Evolutionary conservation across 2,888 invertebrate species (phyloP), one percentile per base, ranked within the genome.

Genomic region (Venustoraphidia nigricollis): DNA sequence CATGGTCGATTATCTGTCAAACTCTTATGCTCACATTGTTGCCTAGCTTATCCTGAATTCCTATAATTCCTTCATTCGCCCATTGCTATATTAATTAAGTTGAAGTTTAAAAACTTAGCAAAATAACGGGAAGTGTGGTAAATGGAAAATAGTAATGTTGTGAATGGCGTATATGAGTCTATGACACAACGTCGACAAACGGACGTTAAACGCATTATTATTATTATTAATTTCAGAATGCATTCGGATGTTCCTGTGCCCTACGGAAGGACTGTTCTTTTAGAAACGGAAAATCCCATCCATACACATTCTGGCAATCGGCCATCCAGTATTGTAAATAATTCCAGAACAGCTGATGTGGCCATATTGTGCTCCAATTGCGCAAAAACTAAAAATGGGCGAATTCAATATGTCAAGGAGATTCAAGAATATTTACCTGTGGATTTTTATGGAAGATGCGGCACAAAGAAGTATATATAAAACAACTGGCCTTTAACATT

Each of bases 171-270:
- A n/a, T n/a, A n/a, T n/a, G n/a, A n/a, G n/a, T n/a, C n/a, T n/a
- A n/a, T n/a, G n/a, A n/a, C n/a, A n/a, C n/a, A n/a, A n/a, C n/a
- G n/a, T n/a, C n/a, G n/a, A n/a, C n/a, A n/a, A n/a, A n/a, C n/a
- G n/a, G n/a, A n/a, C n/a, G n/a, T n/a, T n/a, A n/a, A n/a, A n/a
- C n/a, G n/a, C n/a, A n/a, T n/a, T n/a, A n/a, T n/a, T n/a, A n/a
- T n/a, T n/a, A n/a, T n/a, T n/a, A n/a, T 9, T 48, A 62, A 61
- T 60, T 75, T 59, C 63, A 77, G 83, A 58, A 70, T 66, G 59
- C 73, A 76, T 52, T 70, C 80, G 2, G 81, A 81, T 54, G 67
- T 81, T 11, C 80, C 80, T 1, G 77, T 80, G 4, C 79, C 81
- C 1, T 81, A 81, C 49, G 81, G 80, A 0, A 69, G 80, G 43